Base-by-base conservation (phyloP, 2,888 invertebrate species). In the Sminthurides aquaticus region DNA sequence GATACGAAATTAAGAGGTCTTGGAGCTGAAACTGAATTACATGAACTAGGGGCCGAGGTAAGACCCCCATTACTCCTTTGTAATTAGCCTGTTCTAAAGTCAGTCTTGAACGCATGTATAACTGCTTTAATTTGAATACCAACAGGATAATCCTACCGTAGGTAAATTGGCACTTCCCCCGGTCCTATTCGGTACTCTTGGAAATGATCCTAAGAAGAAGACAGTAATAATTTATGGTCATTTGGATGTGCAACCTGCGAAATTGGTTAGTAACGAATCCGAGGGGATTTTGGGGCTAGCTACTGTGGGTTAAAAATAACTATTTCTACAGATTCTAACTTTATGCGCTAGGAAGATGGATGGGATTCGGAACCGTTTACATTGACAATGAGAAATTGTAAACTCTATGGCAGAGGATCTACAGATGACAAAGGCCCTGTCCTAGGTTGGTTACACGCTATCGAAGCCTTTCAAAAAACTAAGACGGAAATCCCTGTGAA, bases 391-490 rank as follows among this genome's bases (percentile, higher is more conserved):
- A 86, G 86, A 67, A 84, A 96, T 81, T 91, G 86, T 1, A 96
- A 94, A 78, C 81, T 97, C 49, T 96, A 82, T 80, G 97, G 95
- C 0, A 84, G 97, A 72, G 97, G 95, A 22, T 84, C 94, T 11
- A 88, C 90, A 1, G 97, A 97, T 80, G 96, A 97, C 76, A 97
- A 96, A 80, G 91, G 94, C 65, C 87, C 98, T 62, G 94, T 98
- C 8, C 82, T 99, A 49, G 93, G 91, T 68, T 98, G 98, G 97
- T 81, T 98, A 62, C 91, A 97, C 82, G 91, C 91, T 11, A 85
- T 98, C 67, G 89, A 96, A 80, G 92, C 90, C 1, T 93, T 84
- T 78, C 86, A 93, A 78, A 85, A 85, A 62, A 79, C 87, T 63
- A 86, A 85, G 18, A 83, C 82, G 75, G 85, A 86, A 1, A 63